Evolutionary conservation across 1,140 invertebrate genomes (phyloP).

Genomic region (Aricia agestis): DNA sequence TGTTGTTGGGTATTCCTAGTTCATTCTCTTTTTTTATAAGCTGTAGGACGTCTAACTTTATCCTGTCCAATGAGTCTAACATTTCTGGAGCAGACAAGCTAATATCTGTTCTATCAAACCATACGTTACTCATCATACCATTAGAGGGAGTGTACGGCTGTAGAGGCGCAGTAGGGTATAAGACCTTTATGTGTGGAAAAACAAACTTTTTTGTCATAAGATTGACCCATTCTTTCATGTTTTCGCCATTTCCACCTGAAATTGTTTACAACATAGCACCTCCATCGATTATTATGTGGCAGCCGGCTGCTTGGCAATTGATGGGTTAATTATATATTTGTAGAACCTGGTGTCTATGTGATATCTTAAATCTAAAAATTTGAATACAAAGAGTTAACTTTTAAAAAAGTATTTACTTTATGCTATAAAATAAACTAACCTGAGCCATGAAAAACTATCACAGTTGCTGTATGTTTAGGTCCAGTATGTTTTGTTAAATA

Average conservation of each 20-base stretch:
- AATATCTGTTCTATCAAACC: constrained; percentile 82
- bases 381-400: too few relatives aligned
- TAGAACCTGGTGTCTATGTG: too few relatives aligned
- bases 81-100: constrained; percentile 78
- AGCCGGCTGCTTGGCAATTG: too few relatives aligned
- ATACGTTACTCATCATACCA: constrained; percentile 81
- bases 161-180: constrained; percentile 83
- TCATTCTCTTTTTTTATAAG: constrained; percentile 80
- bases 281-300: too few relatives aligned
- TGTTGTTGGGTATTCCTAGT: constrained; percentile 78
- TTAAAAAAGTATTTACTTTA: too few relatives aligned
- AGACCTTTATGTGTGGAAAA: constrained; percentile 82
- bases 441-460: constrained; percentile 65
- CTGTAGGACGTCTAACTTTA: constrained; percentile 76
- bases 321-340: too few relatives aligned
- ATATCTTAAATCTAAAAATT: too few relatives aligned
- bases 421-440: constrained; percentile 33
- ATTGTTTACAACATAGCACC: constrained; percentile 13
- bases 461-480: constrained; percentile 51
- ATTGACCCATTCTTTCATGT: constrained; percentile 80
- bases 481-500: constrained; percentile 53
- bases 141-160: constrained; percentile 80
- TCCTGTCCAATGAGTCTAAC: constrained; percentile 77
- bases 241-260: constrained; percentile 79
- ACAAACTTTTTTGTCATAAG: constrained; percentile 77